These are phyloP conservation scores for Oenanthe oenanthe DNA, from an alignment of 2,113 vertebrate genomes.

Conservation along the genomic window DNA sequence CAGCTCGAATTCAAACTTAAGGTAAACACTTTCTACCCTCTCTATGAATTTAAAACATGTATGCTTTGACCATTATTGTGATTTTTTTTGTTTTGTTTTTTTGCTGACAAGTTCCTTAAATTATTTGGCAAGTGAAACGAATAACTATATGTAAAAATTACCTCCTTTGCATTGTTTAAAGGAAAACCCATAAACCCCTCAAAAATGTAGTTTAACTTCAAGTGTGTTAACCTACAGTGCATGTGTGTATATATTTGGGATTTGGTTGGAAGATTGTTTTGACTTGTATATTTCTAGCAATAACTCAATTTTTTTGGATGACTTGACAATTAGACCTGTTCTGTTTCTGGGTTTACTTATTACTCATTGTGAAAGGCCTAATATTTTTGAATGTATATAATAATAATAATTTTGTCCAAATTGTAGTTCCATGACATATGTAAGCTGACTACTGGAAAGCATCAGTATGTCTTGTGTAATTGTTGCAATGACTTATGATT, in stretches of 20 bases:
- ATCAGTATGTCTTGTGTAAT: not conserved
- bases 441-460: not conserved
- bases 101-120: not conserved
- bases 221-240: not conserved
- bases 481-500: not conserved
- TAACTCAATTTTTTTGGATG: not conserved
- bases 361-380: not conserved
- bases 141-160: not conserved
- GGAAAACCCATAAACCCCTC: not conserved
- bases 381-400: not conserved
- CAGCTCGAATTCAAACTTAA: slow-evolving; percentile 99
- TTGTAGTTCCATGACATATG: not conserved
- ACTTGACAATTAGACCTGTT: not conserved
- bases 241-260: fast-evolving
- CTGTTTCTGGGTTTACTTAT: not conserved
- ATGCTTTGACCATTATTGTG: not conserved
- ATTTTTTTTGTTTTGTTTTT: not conserved
- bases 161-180: not conserved
- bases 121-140: not conserved
- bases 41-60: not conserved
- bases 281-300: not conserved
- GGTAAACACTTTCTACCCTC: slow-evolving; percentile 73
- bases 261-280: not conserved
- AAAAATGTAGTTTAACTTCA: not conserved
- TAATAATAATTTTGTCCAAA: not conserved